phyloP scores from a whole-genome alignment of 2,113 vertebrate genomes.

The Emydura subglobosa region DNA sequence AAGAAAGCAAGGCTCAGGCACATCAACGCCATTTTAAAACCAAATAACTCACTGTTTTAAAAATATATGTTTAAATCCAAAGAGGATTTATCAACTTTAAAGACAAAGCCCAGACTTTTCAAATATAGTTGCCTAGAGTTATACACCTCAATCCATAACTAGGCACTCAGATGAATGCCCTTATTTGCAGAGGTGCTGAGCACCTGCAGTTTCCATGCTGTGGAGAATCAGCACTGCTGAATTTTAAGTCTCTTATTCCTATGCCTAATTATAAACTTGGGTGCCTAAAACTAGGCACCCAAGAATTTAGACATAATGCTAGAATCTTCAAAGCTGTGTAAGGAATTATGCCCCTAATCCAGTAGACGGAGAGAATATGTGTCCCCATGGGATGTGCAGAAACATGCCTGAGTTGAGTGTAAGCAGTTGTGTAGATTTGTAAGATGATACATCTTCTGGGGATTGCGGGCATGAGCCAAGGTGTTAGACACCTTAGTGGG shows the following conservation, averaged over 20 bases:
- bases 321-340: background rate
- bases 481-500: background rate
- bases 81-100: background rate
- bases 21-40: background rate
- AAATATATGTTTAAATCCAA: background rate
- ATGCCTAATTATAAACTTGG: background rate
- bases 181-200: background rate
- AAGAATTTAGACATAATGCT: background rate
- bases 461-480: fast-evolving
- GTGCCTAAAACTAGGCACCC: background rate
- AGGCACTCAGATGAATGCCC: fast-evolving
- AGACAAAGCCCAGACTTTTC: background rate
- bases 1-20: background rate
- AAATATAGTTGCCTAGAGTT: background rate
- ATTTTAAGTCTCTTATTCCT: background rate
- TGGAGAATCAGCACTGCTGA: background rate
- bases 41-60: background rate
- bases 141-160: background rate
- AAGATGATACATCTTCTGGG: fast-evolving
- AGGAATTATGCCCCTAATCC: conserved; percentile 13
- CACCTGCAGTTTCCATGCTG: background rate
- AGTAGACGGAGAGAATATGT: background rate
- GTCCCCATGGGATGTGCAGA: background rate
- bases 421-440: background rate
- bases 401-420: fast-evolving